Evolutionary conservation across 1,140 invertebrate species (phyloP), one percentile per base, ranked within the genome.

Genomic region (Ceratoteleas bidentatus): DNA sequence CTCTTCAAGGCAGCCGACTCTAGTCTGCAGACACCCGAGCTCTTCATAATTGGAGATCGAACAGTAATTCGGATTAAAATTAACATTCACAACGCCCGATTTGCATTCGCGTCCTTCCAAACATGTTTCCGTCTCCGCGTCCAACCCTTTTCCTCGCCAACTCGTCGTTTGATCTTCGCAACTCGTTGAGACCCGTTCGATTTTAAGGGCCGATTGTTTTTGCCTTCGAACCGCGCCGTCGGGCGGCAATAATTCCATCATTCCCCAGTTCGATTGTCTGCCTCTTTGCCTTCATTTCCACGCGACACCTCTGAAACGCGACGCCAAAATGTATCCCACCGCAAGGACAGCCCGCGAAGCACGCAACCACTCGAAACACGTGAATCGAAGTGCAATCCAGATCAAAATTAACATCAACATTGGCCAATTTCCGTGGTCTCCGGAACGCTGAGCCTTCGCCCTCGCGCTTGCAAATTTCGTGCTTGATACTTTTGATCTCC

Each of bases 401-500:
- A 75, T 45, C 43, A 53, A 66, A 75, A 75, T 66, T 66, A 75
- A 65, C 61, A 66, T 74, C 53, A 45, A 33, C 49, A 43, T 9
- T 9, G 24, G 38, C 10, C 38, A 47, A 74, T 74, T 74, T 74
- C 43, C 60, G 40, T 16, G 56, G 57, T 56, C 49, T 56, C 15
- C 6, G 47, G 68, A 66, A 66, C 43, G 4, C 43, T n/a, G 32
- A 49, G 11, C 16, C n/a, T 45, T 0, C 49, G 13, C 47, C 36
- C 76, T 77, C 60, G 8, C 38, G 56, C 66, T 79, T 79, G 68
- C 61, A 66, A 79, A 79, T 79, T 68, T 79, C 56, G 36, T 68
- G 40, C 68, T 73, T 61, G 77, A 64, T 69, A 74, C 77, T 81
- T 81, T 68, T 81, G 77, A 81, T 74, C 64, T 69, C 62, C 2